A percentile compares a stretch with the other conserved stretches of the same genome.
Conservation (phyloP, 2,113 vertebrate species). For the Myotis brandtii region DNA sequence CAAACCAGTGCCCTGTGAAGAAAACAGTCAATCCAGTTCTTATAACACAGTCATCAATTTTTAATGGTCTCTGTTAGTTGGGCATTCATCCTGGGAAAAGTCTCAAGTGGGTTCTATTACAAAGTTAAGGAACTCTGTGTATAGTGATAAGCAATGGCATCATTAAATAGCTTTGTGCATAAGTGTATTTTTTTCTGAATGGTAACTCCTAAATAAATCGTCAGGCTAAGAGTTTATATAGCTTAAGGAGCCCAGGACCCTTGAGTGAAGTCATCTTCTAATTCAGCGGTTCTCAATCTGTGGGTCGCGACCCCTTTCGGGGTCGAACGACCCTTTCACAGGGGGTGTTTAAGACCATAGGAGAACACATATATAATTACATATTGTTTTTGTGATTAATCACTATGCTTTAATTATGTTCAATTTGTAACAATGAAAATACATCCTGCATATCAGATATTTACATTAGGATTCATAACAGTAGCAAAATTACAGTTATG, state of each 20-base stretch:
- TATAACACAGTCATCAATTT: background rate
- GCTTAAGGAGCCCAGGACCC: background rate
- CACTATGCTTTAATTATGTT: too few relatives aligned
- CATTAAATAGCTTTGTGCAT: constrained; percentile 10
- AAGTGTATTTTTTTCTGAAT: background rate
- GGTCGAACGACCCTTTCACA: too few relatives aligned
- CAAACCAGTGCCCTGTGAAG: background rate
- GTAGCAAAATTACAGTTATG: too few relatives aligned
- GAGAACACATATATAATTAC: too few relatives aligned
- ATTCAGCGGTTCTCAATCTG: too few relatives aligned
- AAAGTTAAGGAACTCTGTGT: background rate
- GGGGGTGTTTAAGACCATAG: too few relatives aligned
- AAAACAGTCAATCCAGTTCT: background rate
- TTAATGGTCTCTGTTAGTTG: background rate
- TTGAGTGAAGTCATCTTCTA: background rate
- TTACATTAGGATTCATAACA: too few relatives aligned
- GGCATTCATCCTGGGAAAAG: background rate
- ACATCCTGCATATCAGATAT: too few relatives aligned
- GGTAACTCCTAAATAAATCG: background rate
- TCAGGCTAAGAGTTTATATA: background rate
- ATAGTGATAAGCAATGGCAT: background rate
- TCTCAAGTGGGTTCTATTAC: background rate
- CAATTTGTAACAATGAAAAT: too few relatives aligned
- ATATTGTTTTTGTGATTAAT: too few relatives aligned
- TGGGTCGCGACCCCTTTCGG: too few relatives aligned